Evolutionary conservation across 2,113 vertebrate genomes (phyloP).

Genomic region (Bufo gargarizans): DNA sequence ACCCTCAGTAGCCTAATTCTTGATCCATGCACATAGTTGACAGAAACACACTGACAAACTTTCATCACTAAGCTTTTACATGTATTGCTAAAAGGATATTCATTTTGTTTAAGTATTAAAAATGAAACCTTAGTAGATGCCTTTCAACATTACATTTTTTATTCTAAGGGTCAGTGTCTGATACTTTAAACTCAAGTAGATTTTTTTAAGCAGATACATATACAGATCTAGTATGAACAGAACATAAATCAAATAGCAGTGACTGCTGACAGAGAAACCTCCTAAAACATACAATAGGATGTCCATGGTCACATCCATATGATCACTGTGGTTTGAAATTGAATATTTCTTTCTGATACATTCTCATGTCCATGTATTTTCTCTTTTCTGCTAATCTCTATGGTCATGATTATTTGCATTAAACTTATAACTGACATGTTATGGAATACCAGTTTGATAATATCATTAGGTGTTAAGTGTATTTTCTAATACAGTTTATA

Average conservation of each 20-base stretch:
- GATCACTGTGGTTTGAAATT: no score
- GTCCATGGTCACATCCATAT: no score
- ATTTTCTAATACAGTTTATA: no score
- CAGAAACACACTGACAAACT: slow-evolving; percentile 15
- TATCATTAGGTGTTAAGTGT: no score
- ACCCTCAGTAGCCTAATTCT: slow-evolving; percentile 4
- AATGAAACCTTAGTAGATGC: slow-evolving; percentile 21
- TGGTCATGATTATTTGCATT: no score
- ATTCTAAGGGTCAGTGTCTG: neutral
- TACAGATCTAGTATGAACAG: neutral
- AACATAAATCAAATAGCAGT: neutral
- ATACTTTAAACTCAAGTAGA: slow-evolving; percentile 12
- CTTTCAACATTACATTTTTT: slow-evolving; percentile 10
- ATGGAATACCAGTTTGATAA: no score
- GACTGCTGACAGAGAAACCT: no score
- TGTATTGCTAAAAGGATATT: slow-evolving; percentile 10
- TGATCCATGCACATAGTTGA: slow-evolving; percentile 30
- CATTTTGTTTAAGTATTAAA: slow-evolving; percentile 17
- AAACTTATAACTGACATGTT: no score
- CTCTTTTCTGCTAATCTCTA: no score
- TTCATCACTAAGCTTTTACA: slow-evolving; percentile 47
- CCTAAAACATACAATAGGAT: no score
- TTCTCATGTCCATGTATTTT: no score
- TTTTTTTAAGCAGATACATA: neutral
- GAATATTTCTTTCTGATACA: no score